Evolutionary conservation across 2,888 invertebrate species (phyloP), one percentile per base, ranked within the genome.

Genomic region (Trilocha varians): DNA sequence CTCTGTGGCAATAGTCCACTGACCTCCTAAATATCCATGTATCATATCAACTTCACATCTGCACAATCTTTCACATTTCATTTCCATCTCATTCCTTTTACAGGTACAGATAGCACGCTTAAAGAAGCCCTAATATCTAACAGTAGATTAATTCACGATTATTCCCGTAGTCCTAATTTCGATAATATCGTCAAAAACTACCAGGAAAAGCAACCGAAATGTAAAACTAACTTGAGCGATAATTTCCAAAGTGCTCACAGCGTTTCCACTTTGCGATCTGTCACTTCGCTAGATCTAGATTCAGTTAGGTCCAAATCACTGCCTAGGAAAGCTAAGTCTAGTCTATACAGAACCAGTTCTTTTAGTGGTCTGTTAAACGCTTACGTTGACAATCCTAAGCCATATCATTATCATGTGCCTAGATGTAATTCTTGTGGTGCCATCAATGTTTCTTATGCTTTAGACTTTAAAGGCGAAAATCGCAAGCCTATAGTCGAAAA

Each of bases 221-320:
- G 83, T 53, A 84, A 79, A 70, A 45, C 65, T 3, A 84, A 64
- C 49, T 55, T 83, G 0, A 63, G 60, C 13, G 48, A 55, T 16
- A 61, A 65, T 42, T 47, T 75, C 15, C 56, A 55, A 5, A 40
- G 25, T 9, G 16, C 13, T 13, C 55, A 55, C 16, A 77, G 75
- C 52, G 53, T 69, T 2, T 79, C 80, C 5, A 85, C 84, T 43
- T 47, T 82, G 2, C 59, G 59, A 18, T 84, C 85, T 0, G 72
- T 84, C 14, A 66, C 78, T 1, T 85, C 85, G 0, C 54, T 83
- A 43, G 85, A 85, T 41, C 80, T 73, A 71, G 82, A 84, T 25
- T 56, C 48, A 0, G 50, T 64, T 2, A 59, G 71, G 17, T 72
- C 78, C 2, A 56, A 67, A 18, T 80, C 84, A 1, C 50, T 82